Evolutionary conservation across 2,888 invertebrate genomes (phyloP).

Genomic region (Volucella inanis): DNA sequence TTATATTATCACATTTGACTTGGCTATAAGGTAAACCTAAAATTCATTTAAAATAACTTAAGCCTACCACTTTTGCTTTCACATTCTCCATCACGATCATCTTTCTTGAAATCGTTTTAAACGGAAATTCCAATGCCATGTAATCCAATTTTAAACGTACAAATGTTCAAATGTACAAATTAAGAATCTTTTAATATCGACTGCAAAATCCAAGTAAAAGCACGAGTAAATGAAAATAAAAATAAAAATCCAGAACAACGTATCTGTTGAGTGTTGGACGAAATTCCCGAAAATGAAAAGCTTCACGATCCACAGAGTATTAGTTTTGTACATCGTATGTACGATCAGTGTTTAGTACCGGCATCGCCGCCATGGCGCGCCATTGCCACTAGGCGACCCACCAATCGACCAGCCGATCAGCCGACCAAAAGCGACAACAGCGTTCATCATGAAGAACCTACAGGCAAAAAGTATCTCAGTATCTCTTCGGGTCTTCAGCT

Average conservation of each 20-base stretch:
- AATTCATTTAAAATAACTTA: not conserved
- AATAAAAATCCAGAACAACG: slow-evolving; percentile 1
- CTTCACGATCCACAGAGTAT: not conserved
- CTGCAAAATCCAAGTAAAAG: not conserved
- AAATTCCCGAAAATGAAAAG: slow-evolving; percentile 35
- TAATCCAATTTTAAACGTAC: not conserved
- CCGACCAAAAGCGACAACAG: not conserved
- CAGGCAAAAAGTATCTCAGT: slow-evolving; percentile 62
- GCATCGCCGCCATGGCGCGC: too few species aligned
- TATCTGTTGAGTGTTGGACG: not conserved
- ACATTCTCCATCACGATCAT: not conserved
- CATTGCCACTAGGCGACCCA: too few species aligned
- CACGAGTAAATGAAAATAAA: not conserved
- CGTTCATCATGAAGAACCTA: slow-evolving; percentile 67
- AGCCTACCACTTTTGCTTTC: slow-evolving; percentile 16
- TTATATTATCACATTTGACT: too few species aligned
- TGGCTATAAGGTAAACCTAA: too few species aligned
- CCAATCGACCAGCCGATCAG: not conserved
- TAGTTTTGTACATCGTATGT: too few species aligned
- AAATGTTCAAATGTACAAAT: slow-evolving; percentile 20
- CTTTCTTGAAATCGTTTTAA: too few species aligned
- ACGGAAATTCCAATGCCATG: not conserved
- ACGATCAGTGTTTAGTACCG: too few species aligned
- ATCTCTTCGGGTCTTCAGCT: slow-evolving; percentile 66
- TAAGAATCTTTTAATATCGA: slow-evolving; percentile 4